These are phyloP conservation scores for Ophioderma brevispina DNA, from an alignment of 35 echinoderm and acorn worm genomes.

Conservation along the genomic window DNA sequence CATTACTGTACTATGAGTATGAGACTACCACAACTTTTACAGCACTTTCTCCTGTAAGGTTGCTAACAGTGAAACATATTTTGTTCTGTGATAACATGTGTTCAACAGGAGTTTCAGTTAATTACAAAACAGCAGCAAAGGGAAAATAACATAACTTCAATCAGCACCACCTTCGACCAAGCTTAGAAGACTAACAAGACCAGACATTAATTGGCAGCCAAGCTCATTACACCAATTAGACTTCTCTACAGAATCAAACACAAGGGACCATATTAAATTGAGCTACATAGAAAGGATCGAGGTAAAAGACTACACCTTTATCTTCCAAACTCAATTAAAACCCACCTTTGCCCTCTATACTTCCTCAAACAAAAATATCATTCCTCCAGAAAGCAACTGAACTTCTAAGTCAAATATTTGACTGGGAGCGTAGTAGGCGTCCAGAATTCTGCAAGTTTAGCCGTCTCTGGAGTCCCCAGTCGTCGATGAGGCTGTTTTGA, in stretches of 20 bases:
- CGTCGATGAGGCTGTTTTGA: not conserved
- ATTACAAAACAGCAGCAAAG: not conserved
- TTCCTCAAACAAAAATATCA: not conserved
- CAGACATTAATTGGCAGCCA: not conserved
- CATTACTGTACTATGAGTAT: too few species aligned
- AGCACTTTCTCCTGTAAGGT: too few species aligned
- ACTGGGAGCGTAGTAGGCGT: not conserved
- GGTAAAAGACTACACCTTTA: too few species aligned
- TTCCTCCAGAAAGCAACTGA: not conserved
- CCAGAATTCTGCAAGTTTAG: not conserved
- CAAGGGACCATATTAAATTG: too few species aligned
- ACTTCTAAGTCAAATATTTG: slow-evolving; percentile 1
- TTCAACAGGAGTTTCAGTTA: not conserved
- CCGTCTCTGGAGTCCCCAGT: not conserved
- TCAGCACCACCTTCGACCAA: not conserved
- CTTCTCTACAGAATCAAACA: too few species aligned
- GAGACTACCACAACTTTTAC: too few species aligned
- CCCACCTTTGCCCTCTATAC: not conserved
- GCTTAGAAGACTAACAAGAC: not conserved
- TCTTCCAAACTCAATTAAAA: not conserved
- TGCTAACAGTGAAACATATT: too few species aligned
- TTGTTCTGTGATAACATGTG: not conserved
- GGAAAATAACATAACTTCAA: not conserved
- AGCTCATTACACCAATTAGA: not conserved
- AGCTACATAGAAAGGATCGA: too few species aligned